phyloP scores from a whole-genome alignment of 2,888 invertebrate genomes.

The Pediacus dermestoides region DNA sequence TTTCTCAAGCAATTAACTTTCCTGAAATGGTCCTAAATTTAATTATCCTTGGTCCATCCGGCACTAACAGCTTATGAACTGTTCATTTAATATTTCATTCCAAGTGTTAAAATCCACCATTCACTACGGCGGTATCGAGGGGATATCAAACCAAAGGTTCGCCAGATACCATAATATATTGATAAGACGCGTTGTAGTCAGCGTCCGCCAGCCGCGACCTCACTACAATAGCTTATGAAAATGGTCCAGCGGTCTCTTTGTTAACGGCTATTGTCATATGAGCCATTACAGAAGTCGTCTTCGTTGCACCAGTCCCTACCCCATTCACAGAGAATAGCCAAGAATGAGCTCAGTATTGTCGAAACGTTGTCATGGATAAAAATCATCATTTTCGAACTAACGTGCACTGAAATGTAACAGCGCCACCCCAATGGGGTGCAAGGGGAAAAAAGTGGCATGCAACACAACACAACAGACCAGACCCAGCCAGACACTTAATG shows the following conservation, averaged over 20 bases:
- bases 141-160: conserved; percentile 2
- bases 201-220: conserved; percentile 33
- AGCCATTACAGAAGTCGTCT: conserved; percentile 45
- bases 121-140: no score
- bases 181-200: conserved; percentile 5
- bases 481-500: no score
- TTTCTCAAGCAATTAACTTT: no score
- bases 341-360: conserved; percentile 44
- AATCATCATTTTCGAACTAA: conserved; percentile 44
- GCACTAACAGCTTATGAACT: no score
- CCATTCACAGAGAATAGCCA: conserved; percentile 43
- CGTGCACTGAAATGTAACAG: conserved; percentile 45
- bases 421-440: no score
- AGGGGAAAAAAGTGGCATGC: no score
- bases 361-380: conserved; percentile 47
- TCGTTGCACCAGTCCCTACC: conserved; percentile 26
- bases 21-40: no score
- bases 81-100: no score
- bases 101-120: no score
- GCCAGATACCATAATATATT: conserved; percentile 5
- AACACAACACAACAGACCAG: no score
- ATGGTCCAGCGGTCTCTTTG: conserved; percentile 49
- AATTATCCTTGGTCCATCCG: no score
- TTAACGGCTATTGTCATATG: conserved; percentile 48
- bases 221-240: conserved; percentile 48